A percentile compares a stretch with the other conserved stretches of the same genome.
These are phyloP conservation scores for Castor canadensis DNA, from an alignment of 2,113 vertebrate genomes.

Conservation along the genomic window DNA sequence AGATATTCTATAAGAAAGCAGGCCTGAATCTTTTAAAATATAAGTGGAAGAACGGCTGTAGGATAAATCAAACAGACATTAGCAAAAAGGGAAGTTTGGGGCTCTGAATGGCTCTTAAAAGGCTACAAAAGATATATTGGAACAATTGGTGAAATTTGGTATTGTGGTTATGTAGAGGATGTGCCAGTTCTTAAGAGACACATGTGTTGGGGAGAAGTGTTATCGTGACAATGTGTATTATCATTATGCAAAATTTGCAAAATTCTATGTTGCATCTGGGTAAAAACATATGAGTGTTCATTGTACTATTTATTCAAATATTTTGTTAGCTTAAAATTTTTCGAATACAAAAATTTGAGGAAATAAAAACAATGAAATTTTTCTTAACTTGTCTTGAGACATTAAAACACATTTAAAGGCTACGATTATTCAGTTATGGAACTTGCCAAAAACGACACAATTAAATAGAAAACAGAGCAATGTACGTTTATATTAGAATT, in stretches of 20 bases:
- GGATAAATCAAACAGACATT: neutral
- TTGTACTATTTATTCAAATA: too few species aligned
- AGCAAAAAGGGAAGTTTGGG: neutral
- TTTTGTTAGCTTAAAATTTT: too few species aligned
- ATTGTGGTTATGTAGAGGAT: neutral
- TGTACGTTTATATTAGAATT: too few species aligned
- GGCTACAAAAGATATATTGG: neutral
- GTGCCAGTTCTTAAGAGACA: neutral
- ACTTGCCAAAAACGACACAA: too few species aligned
- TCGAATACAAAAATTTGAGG: too few species aligned
- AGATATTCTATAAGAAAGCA: neutral
- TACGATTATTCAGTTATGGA: too few species aligned
- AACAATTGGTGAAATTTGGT: neutral
- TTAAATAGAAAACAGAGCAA: too few species aligned
- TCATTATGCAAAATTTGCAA: neutral
- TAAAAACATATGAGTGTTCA: too few species aligned
- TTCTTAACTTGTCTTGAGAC: too few species aligned
- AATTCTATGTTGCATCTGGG: too few species aligned
- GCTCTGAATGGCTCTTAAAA: neutral
- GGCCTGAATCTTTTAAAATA: neutral
- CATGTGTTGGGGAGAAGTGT: neutral
- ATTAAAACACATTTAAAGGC: too few species aligned
- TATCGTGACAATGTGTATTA: neutral
- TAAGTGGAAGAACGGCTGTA: neutral
- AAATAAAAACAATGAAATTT: too few species aligned